phyloP scores from a whole-genome alignment of 2,797 vertebrate genomes.

The Menidia menidia region DNA sequence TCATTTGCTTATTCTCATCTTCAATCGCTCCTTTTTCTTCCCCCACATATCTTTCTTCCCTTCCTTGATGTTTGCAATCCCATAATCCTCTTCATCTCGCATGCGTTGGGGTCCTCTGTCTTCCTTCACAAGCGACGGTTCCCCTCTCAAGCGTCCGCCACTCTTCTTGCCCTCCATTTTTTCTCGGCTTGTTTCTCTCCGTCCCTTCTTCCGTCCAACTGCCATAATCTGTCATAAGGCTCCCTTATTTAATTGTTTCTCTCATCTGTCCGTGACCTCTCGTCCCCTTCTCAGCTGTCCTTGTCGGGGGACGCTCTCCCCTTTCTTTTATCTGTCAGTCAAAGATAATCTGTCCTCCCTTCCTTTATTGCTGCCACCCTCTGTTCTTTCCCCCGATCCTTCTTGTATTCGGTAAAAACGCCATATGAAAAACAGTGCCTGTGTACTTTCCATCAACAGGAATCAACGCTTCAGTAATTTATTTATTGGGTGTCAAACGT shows the following conservation, averaged over 20 bases:
- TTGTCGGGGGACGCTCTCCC: constrained; percentile 38
- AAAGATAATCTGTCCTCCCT: constrained; percentile 47
- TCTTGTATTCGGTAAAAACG: constrained; percentile 6
- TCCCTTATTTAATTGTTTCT: not conserved
- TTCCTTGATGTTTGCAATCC: constrained; percentile 75
- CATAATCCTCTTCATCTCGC: constrained; percentile 78
- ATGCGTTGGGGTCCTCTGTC: constrained; percentile 47
- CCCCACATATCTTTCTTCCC: constrained; percentile 64
- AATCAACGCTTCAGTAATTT: constrained; percentile 75
- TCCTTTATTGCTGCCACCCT: constrained; percentile 15
- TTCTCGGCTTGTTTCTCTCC: constrained; percentile 10
- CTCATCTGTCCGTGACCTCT: constrained; percentile 50
- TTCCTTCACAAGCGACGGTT: constrained; percentile 18
- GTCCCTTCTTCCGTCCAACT: constrained; percentile 34
- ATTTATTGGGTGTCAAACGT: constrained; percentile 76
- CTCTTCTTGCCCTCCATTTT: constrained; percentile 1
- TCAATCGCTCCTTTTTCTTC: constrained; percentile 70
- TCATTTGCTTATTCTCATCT: constrained; percentile 59
- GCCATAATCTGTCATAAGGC: constrained; percentile 24
- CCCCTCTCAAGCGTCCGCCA: constrained; percentile 12
- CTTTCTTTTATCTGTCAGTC: constrained; percentile 58
- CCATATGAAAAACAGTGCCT: constrained; percentile 21
- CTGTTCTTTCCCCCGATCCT: constrained; percentile 11
- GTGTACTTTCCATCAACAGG: constrained; percentile 71
- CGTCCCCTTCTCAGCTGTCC: constrained; percentile 41